Conservation (phyloP, 2,888 invertebrate genomes). For the Stratiomys singularior region DNA sequence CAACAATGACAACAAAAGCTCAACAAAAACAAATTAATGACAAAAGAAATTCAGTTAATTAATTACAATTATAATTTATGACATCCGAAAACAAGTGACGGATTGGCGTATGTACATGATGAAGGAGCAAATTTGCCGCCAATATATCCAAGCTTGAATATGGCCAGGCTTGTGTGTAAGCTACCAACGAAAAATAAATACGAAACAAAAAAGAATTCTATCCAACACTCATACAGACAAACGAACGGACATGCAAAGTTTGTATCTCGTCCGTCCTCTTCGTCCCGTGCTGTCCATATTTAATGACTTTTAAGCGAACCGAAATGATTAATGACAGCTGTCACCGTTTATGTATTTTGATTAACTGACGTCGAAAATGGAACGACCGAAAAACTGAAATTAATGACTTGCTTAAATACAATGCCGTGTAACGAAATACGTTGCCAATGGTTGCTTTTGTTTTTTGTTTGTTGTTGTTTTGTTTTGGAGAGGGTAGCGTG, state of each 20-base stretch:
- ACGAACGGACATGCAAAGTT: not conserved
- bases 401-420: conserved; percentile 49
- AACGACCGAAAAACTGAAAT: conserved; percentile 51
- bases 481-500: not conserved
- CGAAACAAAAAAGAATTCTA: no score
- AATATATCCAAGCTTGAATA: not conserved
- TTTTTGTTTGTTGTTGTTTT: no score
- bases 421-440: not conserved
- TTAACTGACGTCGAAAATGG: conserved; percentile 51
- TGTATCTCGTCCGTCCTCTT: not conserved
- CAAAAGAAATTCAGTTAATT: conserved; percentile 45
- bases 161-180: no score
- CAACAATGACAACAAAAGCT: conserved; percentile 39
- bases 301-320: conserved; percentile 49
- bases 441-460: not conserved
- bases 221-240: no score
- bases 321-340: conserved; percentile 52
- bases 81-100: conserved; percentile 45
- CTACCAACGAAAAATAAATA: no score
- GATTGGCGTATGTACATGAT: conserved; percentile 3
- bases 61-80: conserved; percentile 47
- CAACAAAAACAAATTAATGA: conserved; percentile 41
- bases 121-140: conserved; percentile 33
- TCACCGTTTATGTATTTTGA: conserved; percentile 52
- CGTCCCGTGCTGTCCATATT: conserved; percentile 5